Percentiles rank a stretch among this genome's conserved stretches.
phyloP scores from a whole-genome alignment of 2,797 vertebrate species.

The Acipenser oxyrinchus region DNA sequence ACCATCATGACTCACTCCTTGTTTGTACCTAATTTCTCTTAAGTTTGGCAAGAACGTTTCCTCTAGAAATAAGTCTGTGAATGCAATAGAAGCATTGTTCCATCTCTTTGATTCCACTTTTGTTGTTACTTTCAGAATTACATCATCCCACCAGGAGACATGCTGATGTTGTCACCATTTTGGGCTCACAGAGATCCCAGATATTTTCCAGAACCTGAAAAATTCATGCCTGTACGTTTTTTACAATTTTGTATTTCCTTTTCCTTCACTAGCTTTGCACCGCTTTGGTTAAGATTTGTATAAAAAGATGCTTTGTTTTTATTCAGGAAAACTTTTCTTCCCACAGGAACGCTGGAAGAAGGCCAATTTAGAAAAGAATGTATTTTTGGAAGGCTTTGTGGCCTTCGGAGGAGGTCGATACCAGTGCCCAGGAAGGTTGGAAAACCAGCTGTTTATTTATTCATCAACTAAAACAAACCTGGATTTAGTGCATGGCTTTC shows the following conservation, averaged over 20 bases:
- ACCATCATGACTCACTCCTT: too few relatives aligned
- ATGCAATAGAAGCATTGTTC: too few relatives aligned
- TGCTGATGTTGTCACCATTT: slow-evolving; percentile 68
- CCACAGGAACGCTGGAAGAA: slow-evolving; percentile 79
- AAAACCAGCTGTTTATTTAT: slow-evolving; percentile 35
- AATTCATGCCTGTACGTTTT: slow-evolving; percentile 66
- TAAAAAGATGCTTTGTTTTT: background rate
- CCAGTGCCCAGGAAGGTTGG: slow-evolving; percentile 79
- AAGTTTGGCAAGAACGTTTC: too few relatives aligned
- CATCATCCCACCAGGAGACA: slow-evolving; percentile 61
- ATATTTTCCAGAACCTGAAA: slow-evolving; percentile 66
- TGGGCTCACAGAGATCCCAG: slow-evolving; percentile 71
- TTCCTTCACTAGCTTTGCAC: slow-evolving; percentile 9
- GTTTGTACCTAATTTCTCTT: too few relatives aligned
- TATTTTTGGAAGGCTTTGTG: slow-evolving; percentile 72
- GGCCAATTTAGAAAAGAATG: slow-evolving; percentile 75
- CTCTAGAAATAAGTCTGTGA: too few relatives aligned
- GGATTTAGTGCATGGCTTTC: too few relatives aligned
- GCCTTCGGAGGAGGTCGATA: slow-evolving; percentile 73
- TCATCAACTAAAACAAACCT: slow-evolving; percentile 12
- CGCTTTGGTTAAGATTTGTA: slow-evolving; percentile 6
- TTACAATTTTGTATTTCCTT: slow-evolving; percentile 15
- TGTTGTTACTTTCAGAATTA: slow-evolving; percentile 55
- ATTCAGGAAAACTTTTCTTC: slow-evolving; percentile 51
- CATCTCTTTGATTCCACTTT: background rate